Evolutionary conservation across 2,113 vertebrate genomes (phyloP).

Genomic region (Zosterops hypoxanthus): DNA sequence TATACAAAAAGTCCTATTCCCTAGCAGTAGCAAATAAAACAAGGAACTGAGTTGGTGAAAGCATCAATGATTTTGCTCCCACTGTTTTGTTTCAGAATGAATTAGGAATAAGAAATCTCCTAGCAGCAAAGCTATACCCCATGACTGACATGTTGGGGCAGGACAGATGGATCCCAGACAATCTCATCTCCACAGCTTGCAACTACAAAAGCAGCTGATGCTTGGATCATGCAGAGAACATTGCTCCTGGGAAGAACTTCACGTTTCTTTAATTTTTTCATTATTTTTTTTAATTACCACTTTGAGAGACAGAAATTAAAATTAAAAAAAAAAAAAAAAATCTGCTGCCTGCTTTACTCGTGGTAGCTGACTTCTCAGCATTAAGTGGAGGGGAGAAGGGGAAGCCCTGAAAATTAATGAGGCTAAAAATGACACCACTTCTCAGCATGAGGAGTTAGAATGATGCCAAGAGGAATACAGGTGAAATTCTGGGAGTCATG

Average conservation of each 20-base stretch:
- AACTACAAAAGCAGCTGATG: not conserved
- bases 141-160: not conserved
- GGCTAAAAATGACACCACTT: not conserved
- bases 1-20: not conserved
- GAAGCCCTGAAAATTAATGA: not conserved
- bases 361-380: not conserved
- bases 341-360: not conserved
- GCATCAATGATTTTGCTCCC: not conserved
- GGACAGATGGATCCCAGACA: not conserved
- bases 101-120: not conserved
- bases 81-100: not conserved
- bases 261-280: not conserved
- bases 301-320: not conserved
- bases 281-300: not conserved
- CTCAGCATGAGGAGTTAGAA: not conserved
- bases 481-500: not conserved
- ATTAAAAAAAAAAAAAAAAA: not conserved
- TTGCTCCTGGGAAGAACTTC: not conserved
- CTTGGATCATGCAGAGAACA: not conserved
- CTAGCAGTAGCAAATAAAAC: not conserved
- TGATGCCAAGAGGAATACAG: not conserved
- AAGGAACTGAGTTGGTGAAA: not conserved
- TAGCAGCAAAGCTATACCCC: not conserved
- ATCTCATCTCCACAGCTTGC: not conserved
- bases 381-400: not conserved